These are phyloP conservation scores for Erynnis tages DNA, from an alignment of 2,888 invertebrate genomes.

Conservation along the genomic window DNA sequence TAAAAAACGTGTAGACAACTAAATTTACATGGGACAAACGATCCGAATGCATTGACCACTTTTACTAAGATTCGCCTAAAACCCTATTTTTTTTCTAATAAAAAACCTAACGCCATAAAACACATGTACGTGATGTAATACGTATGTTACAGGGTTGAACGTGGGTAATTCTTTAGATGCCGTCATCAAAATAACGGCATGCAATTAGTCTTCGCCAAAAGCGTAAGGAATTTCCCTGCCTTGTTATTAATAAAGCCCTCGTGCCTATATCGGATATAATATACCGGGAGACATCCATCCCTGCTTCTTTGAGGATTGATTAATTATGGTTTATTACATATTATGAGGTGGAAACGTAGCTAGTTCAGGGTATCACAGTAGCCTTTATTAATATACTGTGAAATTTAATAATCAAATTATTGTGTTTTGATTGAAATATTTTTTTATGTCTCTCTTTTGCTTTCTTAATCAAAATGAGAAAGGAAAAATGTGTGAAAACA, in stretches of 20 bases:
- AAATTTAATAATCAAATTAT: too few relatives aligned
- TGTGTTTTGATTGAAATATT: too few relatives aligned
- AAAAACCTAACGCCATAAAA: background rate
- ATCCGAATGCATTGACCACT: too few relatives aligned
- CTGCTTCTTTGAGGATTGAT: background rate
- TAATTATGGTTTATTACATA: background rate
- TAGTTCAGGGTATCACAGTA: background rate
- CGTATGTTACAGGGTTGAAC: background rate
- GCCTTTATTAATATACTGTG: too few relatives aligned
- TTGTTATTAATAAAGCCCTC: constrained; percentile 20
- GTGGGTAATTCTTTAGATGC: constrained; percentile 9
- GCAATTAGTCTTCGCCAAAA: constrained; percentile 21
- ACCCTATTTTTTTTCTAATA: background rate
- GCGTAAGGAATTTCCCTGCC: constrained; percentile 9
- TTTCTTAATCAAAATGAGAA: too few relatives aligned
- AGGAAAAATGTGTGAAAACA: too few relatives aligned
- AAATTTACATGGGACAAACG: too few relatives aligned
- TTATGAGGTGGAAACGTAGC: background rate
- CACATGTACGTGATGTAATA: background rate
- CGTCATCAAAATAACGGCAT: constrained; percentile 10
- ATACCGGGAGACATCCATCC: background rate
- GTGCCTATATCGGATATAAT: background rate
- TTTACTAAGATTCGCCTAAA: too few relatives aligned
- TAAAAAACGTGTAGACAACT: too few relatives aligned
- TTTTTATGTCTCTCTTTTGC: too few relatives aligned